These are phyloP conservation scores for Tachina grossa DNA, from an alignment of 2,888 invertebrate genomes.

Conservation along the genomic window DNA sequence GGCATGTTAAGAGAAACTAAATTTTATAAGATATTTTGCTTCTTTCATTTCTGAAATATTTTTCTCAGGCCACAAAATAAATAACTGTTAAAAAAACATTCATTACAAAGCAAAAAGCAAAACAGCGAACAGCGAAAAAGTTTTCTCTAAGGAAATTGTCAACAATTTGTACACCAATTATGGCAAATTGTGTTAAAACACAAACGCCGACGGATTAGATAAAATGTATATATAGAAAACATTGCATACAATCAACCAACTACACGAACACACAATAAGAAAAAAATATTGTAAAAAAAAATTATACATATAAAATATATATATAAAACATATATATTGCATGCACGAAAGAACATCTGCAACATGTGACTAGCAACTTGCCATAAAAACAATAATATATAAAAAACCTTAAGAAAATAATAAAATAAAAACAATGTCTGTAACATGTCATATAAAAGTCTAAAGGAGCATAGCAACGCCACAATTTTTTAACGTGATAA, in stretches of 20 bases:
- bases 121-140: constrained; percentile 15
- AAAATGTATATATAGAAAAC: constrained; percentile 51
- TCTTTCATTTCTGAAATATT: constrained; percentile 28
- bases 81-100: constrained; percentile 14
- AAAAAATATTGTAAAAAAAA: neutral
- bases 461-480: constrained; percentile 32
- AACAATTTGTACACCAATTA: constrained; percentile 72
- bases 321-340: constrained; percentile 65
- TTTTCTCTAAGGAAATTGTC: constrained; percentile 69
- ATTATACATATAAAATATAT: constrained; percentile 40
- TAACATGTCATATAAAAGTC: constrained; percentile 64
- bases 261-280: constrained; percentile 8
- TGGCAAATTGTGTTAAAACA: constrained; percentile 72
- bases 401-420: neutral
- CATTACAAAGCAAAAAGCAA: constrained; percentile 5
- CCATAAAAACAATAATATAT: constrained; percentile 32
- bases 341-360: constrained; percentile 66
- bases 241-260: neutral
- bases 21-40: constrained; percentile 19
- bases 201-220: constrained; percentile 67
- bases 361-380: constrained; percentile 46
- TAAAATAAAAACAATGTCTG: constrained; percentile 47
- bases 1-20: constrained; percentile 38
- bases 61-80: constrained; percentile 42
- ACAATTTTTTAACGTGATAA: constrained; percentile 41